Evolutionary conservation across 1,140 invertebrate species (phyloP).

Genomic region (Tyrophagus putrescentiae): DNA sequence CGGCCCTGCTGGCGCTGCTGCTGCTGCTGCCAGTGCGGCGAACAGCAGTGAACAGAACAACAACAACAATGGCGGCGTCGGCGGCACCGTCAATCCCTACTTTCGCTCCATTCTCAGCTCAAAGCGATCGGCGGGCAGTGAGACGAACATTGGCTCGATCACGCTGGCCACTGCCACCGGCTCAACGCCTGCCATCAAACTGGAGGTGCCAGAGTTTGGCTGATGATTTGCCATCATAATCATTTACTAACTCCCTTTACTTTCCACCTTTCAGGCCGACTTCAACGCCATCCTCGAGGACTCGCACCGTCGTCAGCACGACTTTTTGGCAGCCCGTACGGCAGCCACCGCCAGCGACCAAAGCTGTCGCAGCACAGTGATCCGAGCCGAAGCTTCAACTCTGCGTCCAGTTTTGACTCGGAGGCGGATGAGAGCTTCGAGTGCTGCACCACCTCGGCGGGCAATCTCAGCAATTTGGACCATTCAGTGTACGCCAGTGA

Average conservation of each 20-base stretch:
- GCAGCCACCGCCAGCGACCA: conserved; percentile 22
- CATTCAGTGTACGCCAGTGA: background rate
- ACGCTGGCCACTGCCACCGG: conserved; percentile 2
- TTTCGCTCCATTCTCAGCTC: background rate
- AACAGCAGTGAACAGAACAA: background rate
- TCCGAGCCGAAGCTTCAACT: background rate
- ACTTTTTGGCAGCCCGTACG: conserved; percentile 19
- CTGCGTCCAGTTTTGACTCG: background rate
- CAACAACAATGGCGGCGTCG: background rate
- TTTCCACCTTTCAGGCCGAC: background rate
- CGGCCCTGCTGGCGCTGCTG: background rate
- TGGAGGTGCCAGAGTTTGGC: background rate
- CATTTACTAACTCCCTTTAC: background rate
- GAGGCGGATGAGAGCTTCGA: background rate
- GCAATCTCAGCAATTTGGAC: background rate
- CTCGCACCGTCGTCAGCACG: conserved; percentile 19
- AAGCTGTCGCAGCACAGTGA: conserved; percentile 19
- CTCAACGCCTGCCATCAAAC: conserved; percentile 12
- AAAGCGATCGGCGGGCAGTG: conserved; percentile 7
- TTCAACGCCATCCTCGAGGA: conserved; percentile 18
- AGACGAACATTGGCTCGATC: conserved; percentile 3
- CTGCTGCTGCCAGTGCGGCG: background rate
- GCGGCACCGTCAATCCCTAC: background rate
- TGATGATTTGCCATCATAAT: background rate
- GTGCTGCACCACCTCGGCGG: background rate